Evolutionary conservation across 2,797 vertebrate species (phyloP).

Genomic region (Rallus crepitans): DNA sequence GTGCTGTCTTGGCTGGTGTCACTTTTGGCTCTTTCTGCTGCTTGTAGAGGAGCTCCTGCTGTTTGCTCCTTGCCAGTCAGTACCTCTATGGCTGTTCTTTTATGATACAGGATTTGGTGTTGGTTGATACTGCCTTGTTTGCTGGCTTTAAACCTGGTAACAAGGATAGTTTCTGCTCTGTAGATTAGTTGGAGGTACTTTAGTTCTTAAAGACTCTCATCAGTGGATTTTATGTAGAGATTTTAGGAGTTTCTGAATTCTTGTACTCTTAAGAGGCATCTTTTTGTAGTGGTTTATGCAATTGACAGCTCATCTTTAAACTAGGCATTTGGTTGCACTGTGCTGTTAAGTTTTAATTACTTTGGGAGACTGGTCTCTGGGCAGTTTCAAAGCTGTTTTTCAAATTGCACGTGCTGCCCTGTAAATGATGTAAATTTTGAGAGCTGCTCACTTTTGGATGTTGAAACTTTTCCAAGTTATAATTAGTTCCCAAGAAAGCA

Average conservation of each 20-base stretch:
- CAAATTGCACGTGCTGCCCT: fast-evolving
- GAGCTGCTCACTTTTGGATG: background rate
- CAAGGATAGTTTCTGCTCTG: background rate
- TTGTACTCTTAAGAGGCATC: background rate
- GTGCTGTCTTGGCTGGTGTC: background rate
- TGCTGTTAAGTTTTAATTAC: background rate
- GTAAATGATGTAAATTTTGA: background rate
- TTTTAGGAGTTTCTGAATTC: background rate
- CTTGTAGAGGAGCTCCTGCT: background rate
- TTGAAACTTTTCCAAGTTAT: background rate
- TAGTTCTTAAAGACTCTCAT: background rate
- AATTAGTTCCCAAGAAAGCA: background rate
- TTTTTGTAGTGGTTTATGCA: background rate
- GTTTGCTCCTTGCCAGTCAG: background rate
- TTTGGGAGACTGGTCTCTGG: background rate
- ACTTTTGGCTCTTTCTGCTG: background rate
- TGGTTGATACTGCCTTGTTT: fast-evolving
- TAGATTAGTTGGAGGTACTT: background rate
- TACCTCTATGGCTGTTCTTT: background rate
- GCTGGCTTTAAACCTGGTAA: background rate
- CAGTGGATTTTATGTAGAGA: background rate
- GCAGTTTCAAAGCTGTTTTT: background rate
- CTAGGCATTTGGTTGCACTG: background rate
- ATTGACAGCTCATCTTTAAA: background rate
- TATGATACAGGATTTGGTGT: background rate